A percentile compares a stretch with the other conserved stretches of the same genome.
Conservation (phyloP, 2,888 invertebrate genomes). For the Cephus pulcher region DNA sequence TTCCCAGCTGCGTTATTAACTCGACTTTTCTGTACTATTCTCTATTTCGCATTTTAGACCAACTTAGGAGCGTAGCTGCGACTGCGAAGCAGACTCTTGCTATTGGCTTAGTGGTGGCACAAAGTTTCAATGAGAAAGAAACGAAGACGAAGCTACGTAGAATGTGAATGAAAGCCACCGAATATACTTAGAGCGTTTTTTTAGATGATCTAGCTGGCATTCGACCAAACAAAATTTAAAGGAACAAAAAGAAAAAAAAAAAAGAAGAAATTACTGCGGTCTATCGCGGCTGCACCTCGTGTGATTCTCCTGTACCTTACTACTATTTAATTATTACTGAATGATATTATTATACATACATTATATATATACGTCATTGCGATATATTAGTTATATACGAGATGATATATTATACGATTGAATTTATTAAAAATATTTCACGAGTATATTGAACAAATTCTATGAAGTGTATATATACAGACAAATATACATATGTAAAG, state of each 20-base stretch:
- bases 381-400: constrained; percentile 3
- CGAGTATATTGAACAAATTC: constrained; percentile 16
- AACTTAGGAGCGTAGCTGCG: not conserved
- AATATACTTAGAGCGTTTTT: not conserved
- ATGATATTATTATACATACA: constrained; percentile 25
- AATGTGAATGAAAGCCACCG: not conserved
- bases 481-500: not conserved
- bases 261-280: constrained; percentile 1
- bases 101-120: not conserved
- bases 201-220: not conserved
- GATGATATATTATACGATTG: constrained; percentile 10
- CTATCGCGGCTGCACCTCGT: constrained; percentile 36
- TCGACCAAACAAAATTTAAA: constrained; percentile 15
- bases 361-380: constrained; percentile 13
- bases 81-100: not conserved
- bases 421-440: constrained; percentile 18
- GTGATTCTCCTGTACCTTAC: constrained; percentile 61
- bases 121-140: not conserved
- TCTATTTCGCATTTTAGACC: not conserved
- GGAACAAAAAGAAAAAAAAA: not conserved
- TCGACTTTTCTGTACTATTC: not conserved
- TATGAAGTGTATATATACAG: constrained; percentile 4
- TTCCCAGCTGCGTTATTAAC: not conserved
- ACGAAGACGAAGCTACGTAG: not conserved
- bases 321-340: constrained; percentile 40